These are phyloP conservation scores for Nematopogon swammerdamellus DNA, from an alignment of 2,888 invertebrate species.

Conservation along the genomic window DNA sequence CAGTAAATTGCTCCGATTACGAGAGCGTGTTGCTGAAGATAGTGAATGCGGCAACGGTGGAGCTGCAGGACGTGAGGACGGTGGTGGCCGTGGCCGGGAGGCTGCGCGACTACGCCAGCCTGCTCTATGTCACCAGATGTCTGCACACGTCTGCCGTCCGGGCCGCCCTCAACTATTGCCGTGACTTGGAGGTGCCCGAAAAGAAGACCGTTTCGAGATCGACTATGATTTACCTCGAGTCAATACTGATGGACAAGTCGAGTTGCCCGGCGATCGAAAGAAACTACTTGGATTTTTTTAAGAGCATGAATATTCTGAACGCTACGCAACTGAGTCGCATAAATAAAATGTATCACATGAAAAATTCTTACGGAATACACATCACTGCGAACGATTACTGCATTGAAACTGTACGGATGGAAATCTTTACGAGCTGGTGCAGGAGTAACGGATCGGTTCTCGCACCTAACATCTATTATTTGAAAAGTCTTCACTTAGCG, in stretches of 20 bases:
- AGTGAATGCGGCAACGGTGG: conserved; percentile 23
- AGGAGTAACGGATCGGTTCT: not conserved
- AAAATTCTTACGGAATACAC: conserved; percentile 31
- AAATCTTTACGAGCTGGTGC: conserved; percentile 1
- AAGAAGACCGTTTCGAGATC: conserved; percentile 30
- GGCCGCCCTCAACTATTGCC: conserved; percentile 33
- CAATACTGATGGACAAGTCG: conserved; percentile 24
- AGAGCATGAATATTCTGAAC: conserved; percentile 29
- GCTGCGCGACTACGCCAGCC: conserved; percentile 28
- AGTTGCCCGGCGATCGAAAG: conserved; percentile 24
- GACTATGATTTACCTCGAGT: conserved; percentile 35
- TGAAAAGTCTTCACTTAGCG: not conserved
- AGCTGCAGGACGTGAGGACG: conserved; percentile 34
- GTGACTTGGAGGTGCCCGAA: conserved; percentile 23
- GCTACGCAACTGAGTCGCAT: conserved; percentile 25
- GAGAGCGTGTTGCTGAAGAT: conserved; percentile 37
- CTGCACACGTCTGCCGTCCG: conserved; percentile 34
- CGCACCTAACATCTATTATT: not conserved
- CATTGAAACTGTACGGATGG: conserved; percentile 16
- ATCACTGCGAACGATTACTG: conserved; percentile 29
- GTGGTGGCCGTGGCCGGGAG: conserved; percentile 29
- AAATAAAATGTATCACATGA: conserved; percentile 38
- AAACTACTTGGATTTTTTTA: conserved; percentile 46
- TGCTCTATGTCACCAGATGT: conserved; percentile 37
- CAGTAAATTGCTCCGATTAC: conserved; percentile 36